phyloP scores from a whole-genome alignment of 2,888 invertebrate genomes.

The Callosobruchus maculatus region DNA sequence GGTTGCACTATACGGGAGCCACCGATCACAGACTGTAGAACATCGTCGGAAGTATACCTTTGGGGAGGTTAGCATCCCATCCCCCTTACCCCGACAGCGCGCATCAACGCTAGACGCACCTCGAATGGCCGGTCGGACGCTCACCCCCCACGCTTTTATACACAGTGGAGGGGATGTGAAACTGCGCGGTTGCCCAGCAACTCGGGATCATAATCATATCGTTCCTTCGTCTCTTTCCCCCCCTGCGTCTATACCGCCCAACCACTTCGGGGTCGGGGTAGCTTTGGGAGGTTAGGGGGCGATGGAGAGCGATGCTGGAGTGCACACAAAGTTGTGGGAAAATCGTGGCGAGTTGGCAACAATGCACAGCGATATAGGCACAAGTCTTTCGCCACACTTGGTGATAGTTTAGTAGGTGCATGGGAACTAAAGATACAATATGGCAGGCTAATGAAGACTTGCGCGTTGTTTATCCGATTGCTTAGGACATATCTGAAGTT shows the following conservation, averaged over 20 bases:
- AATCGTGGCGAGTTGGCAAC: neutral
- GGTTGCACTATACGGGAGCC: neutral
- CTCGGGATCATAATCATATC: conserved; percentile 50
- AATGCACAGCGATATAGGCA: neutral
- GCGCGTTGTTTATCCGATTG: too few relatives aligned
- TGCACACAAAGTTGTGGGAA: conserved; percentile 14
- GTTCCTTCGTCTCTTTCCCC: conserved; percentile 29
- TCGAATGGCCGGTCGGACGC: conserved; percentile 15
- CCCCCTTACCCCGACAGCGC: neutral
- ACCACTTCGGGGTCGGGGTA: conserved; percentile 24
- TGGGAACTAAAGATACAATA: neutral
- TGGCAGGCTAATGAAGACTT: neutral
- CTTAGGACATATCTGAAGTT: too few relatives aligned
- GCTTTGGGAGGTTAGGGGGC: conserved; percentile 12
- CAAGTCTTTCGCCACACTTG: neutral
- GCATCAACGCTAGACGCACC: conserved; percentile 1
- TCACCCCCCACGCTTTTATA: conserved; percentile 44
- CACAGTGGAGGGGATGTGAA: conserved; percentile 42
- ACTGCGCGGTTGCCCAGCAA: conserved; percentile 47
- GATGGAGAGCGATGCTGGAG: conserved; percentile 16
- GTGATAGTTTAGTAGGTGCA: neutral
- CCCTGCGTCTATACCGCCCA: conserved; percentile 26
- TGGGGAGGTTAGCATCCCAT: neutral
- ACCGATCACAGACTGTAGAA: conserved; percentile 1
- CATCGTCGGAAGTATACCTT: conserved; percentile 14